Conservation (phyloP, 2,888 invertebrate species). For the Parelbella ahira region DNA sequence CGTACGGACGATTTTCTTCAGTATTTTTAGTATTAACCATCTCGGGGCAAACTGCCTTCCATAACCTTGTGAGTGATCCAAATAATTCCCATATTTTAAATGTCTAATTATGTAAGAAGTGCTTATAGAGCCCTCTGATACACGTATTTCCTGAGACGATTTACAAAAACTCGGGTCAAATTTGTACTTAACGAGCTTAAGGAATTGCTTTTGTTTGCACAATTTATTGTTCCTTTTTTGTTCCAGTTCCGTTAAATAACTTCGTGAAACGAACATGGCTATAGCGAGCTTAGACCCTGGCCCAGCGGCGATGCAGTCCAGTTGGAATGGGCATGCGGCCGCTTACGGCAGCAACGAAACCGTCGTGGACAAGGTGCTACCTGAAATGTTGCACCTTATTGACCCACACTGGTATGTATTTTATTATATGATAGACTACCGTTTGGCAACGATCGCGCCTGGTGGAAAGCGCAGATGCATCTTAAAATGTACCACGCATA, state of each 20-base stretch:
- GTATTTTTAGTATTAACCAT: slow-evolving; percentile 73
- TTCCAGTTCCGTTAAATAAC: slow-evolving; percentile 33
- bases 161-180: too few relatives aligned
- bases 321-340: slow-evolving; percentile 69
- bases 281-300: slow-evolving; percentile 66
- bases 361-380: slow-evolving; percentile 89
- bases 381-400: slow-evolving; percentile 88
- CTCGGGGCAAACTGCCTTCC: slow-evolving; percentile 53
- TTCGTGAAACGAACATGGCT: slow-evolving; percentile 48
- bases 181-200: too few relatives aligned
- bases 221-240: slow-evolving; percentile 28
- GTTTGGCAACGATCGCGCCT: too few relatives aligned
- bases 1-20: slow-evolving; percentile 79
- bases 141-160: too few relatives aligned
- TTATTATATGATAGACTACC: not conserved
- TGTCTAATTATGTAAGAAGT: too few relatives aligned
- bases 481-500: too few relatives aligned
- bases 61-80: slow-evolving; percentile 28
- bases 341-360: slow-evolving; percentile 85
- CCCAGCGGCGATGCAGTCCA: slow-evolving; percentile 67
- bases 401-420: slow-evolving; percentile 87
- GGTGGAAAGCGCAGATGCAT: too few relatives aligned
- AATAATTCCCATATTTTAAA: too few relatives aligned
- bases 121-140: too few relatives aligned
- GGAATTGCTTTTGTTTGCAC: too few relatives aligned